Evolutionary conservation across 2,888 invertebrate species (phyloP), one percentile per base, ranked within the genome.

Genomic region (Conistra vaccinii): DNA sequence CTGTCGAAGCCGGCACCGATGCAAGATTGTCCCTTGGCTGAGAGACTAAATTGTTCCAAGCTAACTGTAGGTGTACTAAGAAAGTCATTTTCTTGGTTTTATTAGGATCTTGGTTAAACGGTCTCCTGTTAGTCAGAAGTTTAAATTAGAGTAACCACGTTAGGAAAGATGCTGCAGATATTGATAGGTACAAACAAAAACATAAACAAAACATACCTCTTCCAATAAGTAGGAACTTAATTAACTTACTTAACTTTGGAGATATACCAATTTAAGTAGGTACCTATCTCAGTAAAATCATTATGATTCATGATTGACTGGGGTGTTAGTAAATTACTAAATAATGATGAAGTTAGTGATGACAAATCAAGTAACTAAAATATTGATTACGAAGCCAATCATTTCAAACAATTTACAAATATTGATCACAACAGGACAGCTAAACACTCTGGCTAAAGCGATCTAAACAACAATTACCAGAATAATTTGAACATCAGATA

Each of bases 11-110:
- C 88, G 86, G 84, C 86, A 85, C 89, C 84, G 87, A 87, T 88
- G 89, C 90, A 88, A 90, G 89, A 91, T 87, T 89, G 90, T 89
- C 86, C 89, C 70, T 88, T 93, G 92, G 92, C 91, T 88, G 78
- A 85, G 86, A 76, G 77, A 88, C 84, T 84, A 73, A 87, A 83
- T 85, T 80, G 73, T 81, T 81, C 70, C 39, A 55, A 81, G 63
- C 77, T 73, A 79, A 76, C 78, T 73, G 68, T 77, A 77, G 68
- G 20, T 57, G 75, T 76, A 65, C 68, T 74, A 68, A 78, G 74
- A 81, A 80, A 73, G 62, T 61, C 20, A 45, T 70, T 78, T 77
- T 81, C 58, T 69, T 76, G n/a, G 61, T 80, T 83, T 81, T 77
- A 75, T 81, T 73, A 57, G 45, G 62, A 66, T 73, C 75, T 81